Evolutionary conservation across 2,113 vertebrate genomes (phyloP).

Genomic region (Loxodonta africana): DNA sequence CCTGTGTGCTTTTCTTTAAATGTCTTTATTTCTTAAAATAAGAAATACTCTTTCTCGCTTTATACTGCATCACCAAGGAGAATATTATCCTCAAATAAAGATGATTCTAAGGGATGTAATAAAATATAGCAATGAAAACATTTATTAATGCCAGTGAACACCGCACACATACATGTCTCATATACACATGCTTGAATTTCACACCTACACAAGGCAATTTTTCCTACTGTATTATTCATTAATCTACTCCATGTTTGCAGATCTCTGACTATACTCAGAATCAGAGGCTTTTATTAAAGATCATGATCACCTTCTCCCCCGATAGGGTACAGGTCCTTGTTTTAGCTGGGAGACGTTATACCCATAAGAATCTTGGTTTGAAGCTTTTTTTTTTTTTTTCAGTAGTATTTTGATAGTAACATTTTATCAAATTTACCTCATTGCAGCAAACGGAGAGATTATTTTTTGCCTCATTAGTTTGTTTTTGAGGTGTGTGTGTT

Average conservation of each 20-base stretch:
- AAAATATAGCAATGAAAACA: constrained; percentile 10
- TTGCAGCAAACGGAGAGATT: neutral
- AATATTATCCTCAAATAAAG: constrained; percentile 4
- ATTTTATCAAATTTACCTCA: neutral
- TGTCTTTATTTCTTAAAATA: neutral
- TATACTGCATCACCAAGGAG: neutral
- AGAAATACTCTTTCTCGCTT: neutral
- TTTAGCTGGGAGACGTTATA: neutral
- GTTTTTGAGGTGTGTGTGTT: neutral
- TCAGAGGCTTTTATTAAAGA: neutral
- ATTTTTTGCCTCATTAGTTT: neutral
- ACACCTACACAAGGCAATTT: neutral
- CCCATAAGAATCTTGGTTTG: neutral
- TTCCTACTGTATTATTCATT: neutral
- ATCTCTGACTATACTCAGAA: neutral
- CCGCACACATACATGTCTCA: neutral
- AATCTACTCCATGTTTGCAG: neutral
- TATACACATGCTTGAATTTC: neutral
- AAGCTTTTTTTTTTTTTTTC: neutral
- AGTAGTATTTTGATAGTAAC: neutral
- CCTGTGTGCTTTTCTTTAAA: neutral
- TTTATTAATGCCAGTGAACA: neutral
- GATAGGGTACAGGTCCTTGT: neutral
- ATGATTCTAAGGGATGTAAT: neutral
- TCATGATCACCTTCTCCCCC: neutral